Base-by-base conservation (phyloP, 2,113 vertebrate genomes). In the Pangasianodon gigas region DNA sequence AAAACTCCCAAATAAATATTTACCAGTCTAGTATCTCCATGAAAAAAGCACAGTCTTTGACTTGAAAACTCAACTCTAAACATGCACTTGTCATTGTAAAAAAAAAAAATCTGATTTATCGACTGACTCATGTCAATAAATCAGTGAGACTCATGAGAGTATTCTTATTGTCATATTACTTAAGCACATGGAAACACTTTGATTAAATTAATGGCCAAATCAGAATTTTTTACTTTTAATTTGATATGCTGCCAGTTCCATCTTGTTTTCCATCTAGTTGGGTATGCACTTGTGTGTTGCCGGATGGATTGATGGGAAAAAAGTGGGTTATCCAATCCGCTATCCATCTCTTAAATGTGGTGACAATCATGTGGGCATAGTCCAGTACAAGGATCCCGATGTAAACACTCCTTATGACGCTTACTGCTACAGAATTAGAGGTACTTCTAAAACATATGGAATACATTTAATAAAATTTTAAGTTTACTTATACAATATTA, bases 241-340 rank as follows among this genome's bases (percentile, higher is more conserved):
- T 32, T 84, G 10, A 58, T 37, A 44, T 41, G 14, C 6, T 18
- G 13, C 6, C 9, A 41, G 18, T 84, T 44, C 0, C 21, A 60
- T 84, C 54, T 69, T 86, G 90, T 75, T 67, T 24, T 90, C 26
- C 41, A 56, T 85, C 84, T 85, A 99, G 98, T 93, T 99, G 92
- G 98, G 98, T 71, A 97, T 98, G 95, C 98, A 99, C 74, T 93
- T 96, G 84, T 99, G 98, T 81, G 93, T 95, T 0, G 96, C 97
- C 48, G 98, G 98, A 62, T 99, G 98, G 98, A 93, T 99, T 82
- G 96, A 96, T 44, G 97, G 96, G 0, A 95, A 94, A 18, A 96
- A 96, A 4, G 97, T 96, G 0, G 98, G 97, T 2, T 98, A 99
- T 90, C 98, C 98, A 0, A 98, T 93, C 0, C 95, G 95, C 24